phyloP scores from a whole-genome alignment of 2,888 invertebrate species.

The Drosophila austrosaltans region DNA sequence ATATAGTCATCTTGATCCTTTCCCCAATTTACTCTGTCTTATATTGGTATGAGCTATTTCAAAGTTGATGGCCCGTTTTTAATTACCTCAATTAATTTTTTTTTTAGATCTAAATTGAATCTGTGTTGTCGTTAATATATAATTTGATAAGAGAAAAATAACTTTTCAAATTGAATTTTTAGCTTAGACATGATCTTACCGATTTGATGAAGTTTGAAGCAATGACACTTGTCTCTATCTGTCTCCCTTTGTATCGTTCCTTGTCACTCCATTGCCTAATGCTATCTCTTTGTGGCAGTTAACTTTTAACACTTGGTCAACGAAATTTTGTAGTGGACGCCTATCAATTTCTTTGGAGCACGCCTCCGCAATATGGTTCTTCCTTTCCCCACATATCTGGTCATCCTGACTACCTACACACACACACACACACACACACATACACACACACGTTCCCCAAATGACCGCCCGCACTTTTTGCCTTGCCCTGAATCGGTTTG shows the following conservation, averaged over 20 bases:
- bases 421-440: too few species aligned
- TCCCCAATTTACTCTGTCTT: too few species aligned
- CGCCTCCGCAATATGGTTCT: conserved; percentile 3
- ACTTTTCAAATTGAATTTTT: too few species aligned
- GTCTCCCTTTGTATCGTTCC: neutral
- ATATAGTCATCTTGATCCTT: too few species aligned
- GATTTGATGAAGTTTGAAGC: too few species aligned
- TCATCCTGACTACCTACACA: conserved; percentile 2
- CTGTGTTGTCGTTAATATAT: too few species aligned
- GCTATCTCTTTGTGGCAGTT: neutral
- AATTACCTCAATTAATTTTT: too few species aligned
- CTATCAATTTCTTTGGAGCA: conserved; percentile 15
- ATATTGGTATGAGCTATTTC: too few species aligned
- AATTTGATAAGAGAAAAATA: too few species aligned
- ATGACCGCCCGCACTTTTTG: conserved; percentile 4
- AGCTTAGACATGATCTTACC: neutral
- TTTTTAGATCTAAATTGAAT: too few species aligned
- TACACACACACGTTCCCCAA: neutral
- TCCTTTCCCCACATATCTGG: neutral
- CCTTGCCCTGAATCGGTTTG: neutral
- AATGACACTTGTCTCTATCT: too few species aligned
- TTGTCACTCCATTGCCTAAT: neutral
- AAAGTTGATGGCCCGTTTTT: too few species aligned
- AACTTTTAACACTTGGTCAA: conserved; percentile 11
- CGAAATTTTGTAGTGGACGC: conserved; percentile 8